A percentile compares a stretch with the other conserved stretches of the same genome.
Conservation (phyloP, 2,113 vertebrate genomes). For the Colius striatus region DNA sequence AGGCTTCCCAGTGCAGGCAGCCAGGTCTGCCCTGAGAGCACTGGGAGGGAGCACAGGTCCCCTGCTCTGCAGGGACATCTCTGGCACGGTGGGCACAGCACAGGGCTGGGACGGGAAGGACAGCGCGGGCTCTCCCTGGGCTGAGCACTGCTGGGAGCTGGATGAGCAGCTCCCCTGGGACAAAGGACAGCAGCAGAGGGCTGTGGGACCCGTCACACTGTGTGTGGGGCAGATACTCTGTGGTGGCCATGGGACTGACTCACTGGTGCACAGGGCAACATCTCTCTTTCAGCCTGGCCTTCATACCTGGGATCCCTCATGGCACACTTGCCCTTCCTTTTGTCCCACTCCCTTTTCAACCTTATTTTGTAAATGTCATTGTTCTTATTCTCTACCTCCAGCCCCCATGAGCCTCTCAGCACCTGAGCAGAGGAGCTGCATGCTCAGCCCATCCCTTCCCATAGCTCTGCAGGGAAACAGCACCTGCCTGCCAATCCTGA, state of each 20-base stretch:
- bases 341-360: not conserved
- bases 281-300: not conserved
- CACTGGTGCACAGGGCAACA: rapidly evolving
- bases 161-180: not conserved
- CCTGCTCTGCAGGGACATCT: not conserved
- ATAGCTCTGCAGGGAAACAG: rapidly evolving
- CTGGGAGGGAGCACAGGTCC: not conserved
- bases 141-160: not conserved
- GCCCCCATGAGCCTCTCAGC: rapidly evolving
- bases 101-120: not conserved
- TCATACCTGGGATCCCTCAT: not conserved
- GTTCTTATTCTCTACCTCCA: not conserved
- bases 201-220: rapidly evolving
- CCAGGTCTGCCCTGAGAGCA: rapidly evolving
- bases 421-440: not conserved
- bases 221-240: rapidly evolving
- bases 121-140: not conserved
- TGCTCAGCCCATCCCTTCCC: rapidly evolving
- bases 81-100: not conserved
- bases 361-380: not conserved
- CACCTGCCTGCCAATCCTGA: rapidly evolving
- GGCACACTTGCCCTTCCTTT: not conserved
- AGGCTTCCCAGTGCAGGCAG: not conserved
- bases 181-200: not conserved
- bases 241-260: not conserved